Evolutionary conservation across 2,797 vertebrate species (phyloP).

Genomic region (Tadarida brasiliensis): DNA sequence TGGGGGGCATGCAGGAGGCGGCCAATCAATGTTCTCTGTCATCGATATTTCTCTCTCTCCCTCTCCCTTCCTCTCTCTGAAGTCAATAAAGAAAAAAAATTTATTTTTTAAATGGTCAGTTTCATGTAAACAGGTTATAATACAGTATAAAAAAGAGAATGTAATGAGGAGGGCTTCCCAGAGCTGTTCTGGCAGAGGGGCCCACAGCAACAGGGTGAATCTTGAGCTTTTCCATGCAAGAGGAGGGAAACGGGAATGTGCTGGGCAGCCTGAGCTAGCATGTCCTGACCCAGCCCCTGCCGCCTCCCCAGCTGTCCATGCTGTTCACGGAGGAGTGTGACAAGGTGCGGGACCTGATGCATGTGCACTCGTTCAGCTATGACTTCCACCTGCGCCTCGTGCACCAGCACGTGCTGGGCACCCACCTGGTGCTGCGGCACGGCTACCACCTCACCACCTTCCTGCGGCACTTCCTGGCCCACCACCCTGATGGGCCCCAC

Average conservation of each 20-base stretch:
- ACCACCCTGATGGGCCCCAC: slow-evolving; percentile 97
- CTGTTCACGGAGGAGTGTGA: slow-evolving; percentile 99
- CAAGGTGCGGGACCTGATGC: slow-evolving; percentile 98
- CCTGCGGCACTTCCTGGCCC: slow-evolving; percentile 96
- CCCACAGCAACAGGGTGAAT: not conserved
- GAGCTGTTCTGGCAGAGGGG: not conserved
- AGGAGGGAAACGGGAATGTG: not conserved
- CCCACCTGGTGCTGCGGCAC: slow-evolving; percentile 95
- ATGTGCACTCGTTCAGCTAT: slow-evolving; percentile 99
- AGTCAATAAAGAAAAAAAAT: too few relatives aligned
- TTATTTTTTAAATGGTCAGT: not conserved
- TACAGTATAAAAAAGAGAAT: not conserved
- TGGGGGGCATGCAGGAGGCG: too few relatives aligned
- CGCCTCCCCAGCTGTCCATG: slow-evolving; percentile 95
- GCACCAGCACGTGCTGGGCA: slow-evolving; percentile 96
- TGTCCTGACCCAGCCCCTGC: not conserved
- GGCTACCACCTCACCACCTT: slow-evolving; percentile 98
- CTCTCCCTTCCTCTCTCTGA: too few relatives aligned
- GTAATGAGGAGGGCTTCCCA: not conserved
- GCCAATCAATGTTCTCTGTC: too few relatives aligned
- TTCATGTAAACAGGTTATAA: not conserved
- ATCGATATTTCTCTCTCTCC: too few relatives aligned
- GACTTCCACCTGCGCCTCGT: slow-evolving; percentile 98
- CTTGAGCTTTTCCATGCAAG: not conserved
- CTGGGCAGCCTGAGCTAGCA: accelerated